Evolutionary conservation across 2,888 invertebrate genomes (phyloP).

Genomic region (Plagodis dolabraria): DNA sequence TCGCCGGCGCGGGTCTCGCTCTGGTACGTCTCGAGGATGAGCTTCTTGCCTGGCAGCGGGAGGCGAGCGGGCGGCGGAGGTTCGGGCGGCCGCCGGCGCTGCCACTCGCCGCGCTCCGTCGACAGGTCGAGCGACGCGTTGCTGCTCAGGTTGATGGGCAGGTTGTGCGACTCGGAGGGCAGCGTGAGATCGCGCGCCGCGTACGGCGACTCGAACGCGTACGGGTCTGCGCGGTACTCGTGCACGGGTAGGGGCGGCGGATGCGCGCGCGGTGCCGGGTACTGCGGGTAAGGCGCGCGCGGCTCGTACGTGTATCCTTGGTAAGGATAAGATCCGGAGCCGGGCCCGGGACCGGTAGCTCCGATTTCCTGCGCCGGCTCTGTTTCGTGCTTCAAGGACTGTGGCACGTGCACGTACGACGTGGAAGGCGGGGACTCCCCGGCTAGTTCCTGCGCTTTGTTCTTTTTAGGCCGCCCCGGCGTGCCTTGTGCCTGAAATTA

Average conservation of each 20-base stretch:
- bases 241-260: constrained; percentile 50
- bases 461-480: constrained; percentile 77
- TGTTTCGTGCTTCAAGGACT: constrained; percentile 66
- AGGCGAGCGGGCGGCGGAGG: constrained; percentile 64
- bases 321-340: constrained; percentile 51
- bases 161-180: constrained; percentile 65
- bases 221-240: constrained; percentile 71
- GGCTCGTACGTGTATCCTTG: constrained; percentile 57
- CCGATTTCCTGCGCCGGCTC: constrained; percentile 40
- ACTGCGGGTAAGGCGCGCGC: constrained; percentile 50
- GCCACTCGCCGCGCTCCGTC: constrained; percentile 72
- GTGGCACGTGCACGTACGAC: constrained; percentile 60
- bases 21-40: constrained; percentile 79
- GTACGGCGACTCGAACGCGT: constrained; percentile 61
- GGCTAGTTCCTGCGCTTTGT: constrained; percentile 63
- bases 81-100: constrained; percentile 70
- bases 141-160: constrained; percentile 80
- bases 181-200: constrained; percentile 64
- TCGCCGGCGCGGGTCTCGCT: constrained; percentile 68
- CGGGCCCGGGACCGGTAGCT: constrained; percentile 41
- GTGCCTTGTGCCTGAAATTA: constrained; percentile 66
- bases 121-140: constrained; percentile 76
- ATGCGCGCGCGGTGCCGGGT: constrained; percentile 48
- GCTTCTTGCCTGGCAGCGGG: constrained; percentile 78
- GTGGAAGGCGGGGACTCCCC: constrained; percentile 72